These are phyloP conservation scores for Cantharis flavilabris DNA, from an alignment of 2,888 invertebrate species.

Conservation along the genomic window DNA sequence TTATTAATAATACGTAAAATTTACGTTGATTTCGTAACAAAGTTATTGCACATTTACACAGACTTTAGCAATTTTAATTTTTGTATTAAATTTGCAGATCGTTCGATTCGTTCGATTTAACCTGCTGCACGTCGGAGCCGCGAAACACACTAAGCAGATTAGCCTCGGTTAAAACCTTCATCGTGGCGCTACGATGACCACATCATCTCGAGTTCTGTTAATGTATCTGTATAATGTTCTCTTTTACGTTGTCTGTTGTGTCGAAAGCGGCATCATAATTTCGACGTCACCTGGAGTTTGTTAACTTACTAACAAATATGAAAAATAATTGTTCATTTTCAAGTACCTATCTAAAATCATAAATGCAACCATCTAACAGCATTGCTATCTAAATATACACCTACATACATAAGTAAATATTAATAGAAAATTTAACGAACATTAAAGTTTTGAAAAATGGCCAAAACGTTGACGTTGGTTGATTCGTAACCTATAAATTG, in stretches of 20 bases:
- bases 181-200: slow-evolving; percentile 49
- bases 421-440: background rate
- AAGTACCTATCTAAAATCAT: background rate
- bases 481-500: background rate
- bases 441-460: background rate
- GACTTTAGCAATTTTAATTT: slow-evolving; percentile 30
- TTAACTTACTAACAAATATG: background rate
- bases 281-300: slow-evolving; percentile 19
- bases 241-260: slow-evolving; percentile 18
- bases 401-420: background rate
- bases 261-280: background rate
- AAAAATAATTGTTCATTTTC: background rate
- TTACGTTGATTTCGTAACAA: background rate
- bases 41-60: background rate
- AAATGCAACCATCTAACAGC: background rate
- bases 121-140: slow-evolving; percentile 45
- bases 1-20: background rate
- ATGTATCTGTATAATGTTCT: slow-evolving; percentile 34
- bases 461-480: background rate
- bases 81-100: slow-evolving; percentile 34
- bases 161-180: slow-evolving; percentile 40
- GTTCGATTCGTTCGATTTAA: slow-evolving; percentile 29
- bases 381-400: background rate
- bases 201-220: slow-evolving; percentile 37
- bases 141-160: slow-evolving; percentile 51